Evolutionary conservation across 2,888 invertebrate species (phyloP).

Genomic region (Troglohyphantes excavatus): DNA sequence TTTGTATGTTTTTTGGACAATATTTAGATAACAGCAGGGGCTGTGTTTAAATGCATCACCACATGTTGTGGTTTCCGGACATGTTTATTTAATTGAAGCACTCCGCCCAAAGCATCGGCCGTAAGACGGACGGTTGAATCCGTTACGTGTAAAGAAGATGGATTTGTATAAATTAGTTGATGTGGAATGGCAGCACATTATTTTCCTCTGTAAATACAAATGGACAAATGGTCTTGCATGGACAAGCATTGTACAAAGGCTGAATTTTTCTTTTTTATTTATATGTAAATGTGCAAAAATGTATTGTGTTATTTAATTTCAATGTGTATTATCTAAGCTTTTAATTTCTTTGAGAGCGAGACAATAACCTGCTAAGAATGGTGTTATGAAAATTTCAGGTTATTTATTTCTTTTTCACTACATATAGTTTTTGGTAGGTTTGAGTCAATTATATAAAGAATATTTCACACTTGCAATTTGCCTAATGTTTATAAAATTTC

Average conservation of each 20-base stretch:
- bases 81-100: constrained; percentile 69
- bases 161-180: constrained; percentile 32
- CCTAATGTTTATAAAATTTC: too few relatives aligned
- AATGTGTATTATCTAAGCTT: constrained; percentile 44
- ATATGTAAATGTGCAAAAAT: constrained; percentile 63
- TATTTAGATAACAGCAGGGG: neutral
- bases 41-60: neutral
- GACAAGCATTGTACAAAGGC: constrained; percentile 73
- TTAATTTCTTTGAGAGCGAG: neutral
- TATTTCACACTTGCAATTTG: too few relatives aligned
- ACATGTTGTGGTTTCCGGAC: constrained; percentile 19
- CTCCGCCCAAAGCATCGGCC: constrained; percentile 74
- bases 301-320: constrained; percentile 69
- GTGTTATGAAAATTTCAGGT: neutral
- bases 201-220: constrained; percentile 78
- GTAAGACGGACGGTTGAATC: constrained; percentile 8
- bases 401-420: constrained; percentile 11
- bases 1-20: neutral
- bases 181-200: constrained; percentile 65
- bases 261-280: constrained; percentile 74
- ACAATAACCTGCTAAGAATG: neutral
- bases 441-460: neutral
- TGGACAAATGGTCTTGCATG: constrained; percentile 51
- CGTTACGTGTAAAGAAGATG: constrained; percentile 32
- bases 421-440: neutral